phyloP scores from a whole-genome alignment of 2,888 invertebrate species.

The Harpalus rubripes region DNA sequence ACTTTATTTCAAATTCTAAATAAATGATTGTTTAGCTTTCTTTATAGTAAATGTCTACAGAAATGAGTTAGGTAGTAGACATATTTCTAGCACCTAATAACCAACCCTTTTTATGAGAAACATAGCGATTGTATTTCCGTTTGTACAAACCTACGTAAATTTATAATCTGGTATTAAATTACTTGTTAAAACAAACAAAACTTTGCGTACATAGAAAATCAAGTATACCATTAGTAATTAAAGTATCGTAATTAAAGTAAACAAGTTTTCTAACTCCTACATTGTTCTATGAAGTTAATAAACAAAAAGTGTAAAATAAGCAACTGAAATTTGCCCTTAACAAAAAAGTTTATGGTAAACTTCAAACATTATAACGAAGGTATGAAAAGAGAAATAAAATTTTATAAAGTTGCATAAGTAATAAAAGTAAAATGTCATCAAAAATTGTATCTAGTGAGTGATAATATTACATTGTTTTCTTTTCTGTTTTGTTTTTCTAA shows the following conservation, averaged over 20 bases:
- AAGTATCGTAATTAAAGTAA: conserved; percentile 3
- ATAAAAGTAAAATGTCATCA: neutral
- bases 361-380: no score
- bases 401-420: neutral
- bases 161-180: neutral
- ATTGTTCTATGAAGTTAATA: neutral
- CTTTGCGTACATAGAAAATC: conserved; percentile 2
- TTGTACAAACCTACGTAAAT: neutral
- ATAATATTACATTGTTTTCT: neutral
- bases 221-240: neutral
- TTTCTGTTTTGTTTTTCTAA: neutral
- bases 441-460: neutral
- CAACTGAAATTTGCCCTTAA: neutral
- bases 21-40: no score
- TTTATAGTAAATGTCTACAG: no score
- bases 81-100: no score
- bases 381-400: neutral
- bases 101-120: neutral
- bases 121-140: neutral
- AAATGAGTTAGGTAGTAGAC: no score
- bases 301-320: neutral
- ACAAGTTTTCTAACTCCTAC: neutral
- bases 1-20: no score
- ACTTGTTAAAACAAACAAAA: neutral
- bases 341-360: neutral